Evolutionary conservation across 1,140 invertebrate species (phyloP), one percentile per base, ranked within the genome.

Genomic region (Diuraphis noxia): DNA sequence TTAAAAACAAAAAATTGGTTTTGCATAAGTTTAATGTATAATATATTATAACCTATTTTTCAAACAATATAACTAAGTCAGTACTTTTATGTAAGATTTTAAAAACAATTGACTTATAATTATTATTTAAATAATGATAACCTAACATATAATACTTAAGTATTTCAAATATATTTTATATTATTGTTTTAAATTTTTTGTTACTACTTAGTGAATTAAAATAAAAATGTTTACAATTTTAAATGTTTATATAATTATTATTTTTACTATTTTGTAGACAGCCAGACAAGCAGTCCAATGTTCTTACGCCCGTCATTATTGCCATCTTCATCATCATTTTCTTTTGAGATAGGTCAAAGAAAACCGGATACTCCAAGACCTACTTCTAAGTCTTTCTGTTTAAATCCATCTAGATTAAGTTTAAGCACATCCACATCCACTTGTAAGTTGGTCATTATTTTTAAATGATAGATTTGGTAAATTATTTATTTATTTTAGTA

Each of bases 311-410:
- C 89, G 25, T 91, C 89, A 40, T 91, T 91, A 82, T 91, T 91
- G 19, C 89, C 89, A 82, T 91, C 89, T 49, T 91, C 89, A 52
- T 91, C 89, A 43, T 91, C 89, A 91, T 91, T 82, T 40, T n/a
- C 21, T 81, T 91, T 91, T 91, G 89, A 91, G 1, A 81, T 91
- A 52, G 77, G 77, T 91, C 77, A 81, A 81, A 91, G 43, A 52
- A 91, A 91, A 91, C 89, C 89, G 30, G 89, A 91, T 91, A 91
- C 89, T 91, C 89, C 89, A 17, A 36, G 89, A 91, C 89, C 89
- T 82, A 63, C 49, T n/a, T 91, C 89, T 36, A 91, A 91, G 34
- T 81, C 89, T 52, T 91, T 91, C 36, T 82, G 63, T 77, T 91
- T 91, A 91, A 91, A 91, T 30, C 89, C 89, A 91, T 91, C 89